Percentiles rank a stretch among this genome's conserved stretches.
Conservation (phyloP, 2,113 vertebrate genomes). For the Cottus gobio region DNA sequence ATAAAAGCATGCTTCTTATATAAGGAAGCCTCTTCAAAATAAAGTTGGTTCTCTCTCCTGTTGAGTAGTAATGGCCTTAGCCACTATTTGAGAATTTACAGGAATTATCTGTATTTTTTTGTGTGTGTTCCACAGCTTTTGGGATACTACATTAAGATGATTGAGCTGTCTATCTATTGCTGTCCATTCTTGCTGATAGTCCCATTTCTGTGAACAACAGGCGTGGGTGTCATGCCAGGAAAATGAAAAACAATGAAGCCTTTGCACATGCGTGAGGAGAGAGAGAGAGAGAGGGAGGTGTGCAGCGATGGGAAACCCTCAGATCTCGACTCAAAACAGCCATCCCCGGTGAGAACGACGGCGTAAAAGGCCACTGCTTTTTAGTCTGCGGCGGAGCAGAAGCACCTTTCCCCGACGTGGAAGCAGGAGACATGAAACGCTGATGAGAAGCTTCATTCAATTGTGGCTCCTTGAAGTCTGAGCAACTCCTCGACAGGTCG, state of each 20-base stretch:
- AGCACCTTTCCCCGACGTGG: slow-evolving; percentile 58
- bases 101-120: not conserved
- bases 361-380: slow-evolving; percentile 50
- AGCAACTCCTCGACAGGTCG: slow-evolving; percentile 48
- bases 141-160: not conserved
- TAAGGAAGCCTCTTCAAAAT: not conserved
- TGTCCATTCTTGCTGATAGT: not conserved
- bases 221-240: not conserved
- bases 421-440: slow-evolving; percentile 61
- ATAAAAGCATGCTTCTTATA: not conserved
- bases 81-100: not conserved
- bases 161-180: not conserved
- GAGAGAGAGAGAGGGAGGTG: slow-evolving; percentile 11
- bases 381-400: slow-evolving; percentile 49
- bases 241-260: slow-evolving; percentile 14
- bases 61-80: not conserved
- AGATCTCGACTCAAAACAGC: slow-evolving; percentile 33
- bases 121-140: not conserved
- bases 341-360: slow-evolving; percentile 43
- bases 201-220: not conserved
- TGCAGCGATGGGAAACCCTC: slow-evolving; percentile 19
- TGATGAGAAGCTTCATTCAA: slow-evolving; percentile 54
- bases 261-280: slow-evolving; percentile 29
- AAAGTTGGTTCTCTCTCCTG: not conserved
- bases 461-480: slow-evolving; percentile 60